Evolutionary conservation across 2,888 invertebrate species (phyloP).

Genomic region (Bellardia bayeri): DNA sequence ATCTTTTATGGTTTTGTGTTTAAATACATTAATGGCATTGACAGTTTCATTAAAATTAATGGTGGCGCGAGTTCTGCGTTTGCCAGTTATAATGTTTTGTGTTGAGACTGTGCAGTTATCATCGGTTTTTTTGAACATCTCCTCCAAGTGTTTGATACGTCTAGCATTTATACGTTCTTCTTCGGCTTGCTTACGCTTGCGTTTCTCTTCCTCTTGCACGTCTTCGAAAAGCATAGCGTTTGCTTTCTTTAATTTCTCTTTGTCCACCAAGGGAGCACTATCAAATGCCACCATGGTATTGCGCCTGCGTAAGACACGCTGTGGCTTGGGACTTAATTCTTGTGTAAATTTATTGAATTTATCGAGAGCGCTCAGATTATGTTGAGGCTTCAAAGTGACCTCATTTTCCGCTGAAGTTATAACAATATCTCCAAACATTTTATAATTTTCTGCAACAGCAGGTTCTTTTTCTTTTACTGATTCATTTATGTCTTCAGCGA

Average conservation of each 20-base stretch:
- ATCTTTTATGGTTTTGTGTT: slow-evolving; percentile 63
- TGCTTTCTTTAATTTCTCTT: slow-evolving; percentile 71
- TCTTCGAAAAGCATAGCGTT: slow-evolving; percentile 78
- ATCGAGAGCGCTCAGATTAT: slow-evolving; percentile 33
- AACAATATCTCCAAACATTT: neutral
- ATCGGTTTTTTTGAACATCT: slow-evolving; percentile 78
- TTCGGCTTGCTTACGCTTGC: slow-evolving; percentile 67
- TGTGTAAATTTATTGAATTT: slow-evolving; percentile 57
- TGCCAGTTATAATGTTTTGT: slow-evolving; percentile 82
- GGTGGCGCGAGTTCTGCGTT: slow-evolving; percentile 78
- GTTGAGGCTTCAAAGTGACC: slow-evolving; percentile 41
- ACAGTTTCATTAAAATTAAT: slow-evolving; percentile 79
- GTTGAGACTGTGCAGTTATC: slow-evolving; percentile 82
- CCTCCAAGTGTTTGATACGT: slow-evolving; percentile 74
- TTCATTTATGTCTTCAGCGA: slow-evolving; percentile 16
- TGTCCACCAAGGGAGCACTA: slow-evolving; percentile 77
- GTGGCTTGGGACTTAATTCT: slow-evolving; percentile 60
- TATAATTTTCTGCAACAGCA: neutral
- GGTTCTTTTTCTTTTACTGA: neutral
- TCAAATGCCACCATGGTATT: slow-evolving; percentile 77
- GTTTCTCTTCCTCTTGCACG: slow-evolving; percentile 74
- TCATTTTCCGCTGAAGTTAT: slow-evolving; percentile 50
- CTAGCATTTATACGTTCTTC: slow-evolving; percentile 65
- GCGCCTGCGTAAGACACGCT: slow-evolving; percentile 74
- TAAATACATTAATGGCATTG: slow-evolving; percentile 74